Base-by-base conservation (phyloP, 2,113 vertebrate genomes). In the Nyctereutes procyonoides region DNA sequence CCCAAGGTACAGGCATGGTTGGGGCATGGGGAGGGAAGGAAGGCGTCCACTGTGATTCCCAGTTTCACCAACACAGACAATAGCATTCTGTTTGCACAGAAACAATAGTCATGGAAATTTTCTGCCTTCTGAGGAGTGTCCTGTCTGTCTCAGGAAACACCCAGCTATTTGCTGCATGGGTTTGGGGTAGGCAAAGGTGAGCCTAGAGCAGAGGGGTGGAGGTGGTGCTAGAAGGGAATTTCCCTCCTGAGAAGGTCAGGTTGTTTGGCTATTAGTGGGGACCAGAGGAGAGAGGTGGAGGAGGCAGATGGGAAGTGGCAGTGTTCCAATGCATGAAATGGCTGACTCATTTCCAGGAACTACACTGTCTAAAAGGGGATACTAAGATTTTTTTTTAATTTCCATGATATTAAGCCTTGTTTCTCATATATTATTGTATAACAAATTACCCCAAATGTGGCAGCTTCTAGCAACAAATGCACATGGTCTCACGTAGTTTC, bases 11-110 rank as follows among this genome's bases (percentile, higher is more conserved):
- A 22, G 53, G 17, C 22, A 28, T 26, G 8, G 10, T 0, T 11
- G 13, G 32, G 15, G 1, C 0, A 0, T 5, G 4, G 10, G 4
- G 2, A 43, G 3, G 3, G 12, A 0, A 6, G 17, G 56, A 14
- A 20, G 24, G 6, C 8, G 0, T 1, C 19, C 22, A 1, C 16
- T 4, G 1, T 20, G 13, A 32, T 11, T 51, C 24, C 26, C 3
- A 5, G 5, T 19, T 19, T 60, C n/a, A 2, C 22, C 2, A 24
- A 16, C 20, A 3, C 43, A 26, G 30, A 62, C 16, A 35, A 24
- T 5, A n/a, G 12, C n/a, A 1, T 55, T 82, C 0, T 3, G 32
- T 16, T 0, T 38, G 22, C 8, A 16, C 19, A 76, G 55, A 85
- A 24, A 0, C 1, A 35, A 24, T 7, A 63, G 26, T 32, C 62